These are phyloP conservation scores for Phyllostomus discolor DNA, from an alignment of 2,113 vertebrate genomes.

Conservation along the genomic window DNA sequence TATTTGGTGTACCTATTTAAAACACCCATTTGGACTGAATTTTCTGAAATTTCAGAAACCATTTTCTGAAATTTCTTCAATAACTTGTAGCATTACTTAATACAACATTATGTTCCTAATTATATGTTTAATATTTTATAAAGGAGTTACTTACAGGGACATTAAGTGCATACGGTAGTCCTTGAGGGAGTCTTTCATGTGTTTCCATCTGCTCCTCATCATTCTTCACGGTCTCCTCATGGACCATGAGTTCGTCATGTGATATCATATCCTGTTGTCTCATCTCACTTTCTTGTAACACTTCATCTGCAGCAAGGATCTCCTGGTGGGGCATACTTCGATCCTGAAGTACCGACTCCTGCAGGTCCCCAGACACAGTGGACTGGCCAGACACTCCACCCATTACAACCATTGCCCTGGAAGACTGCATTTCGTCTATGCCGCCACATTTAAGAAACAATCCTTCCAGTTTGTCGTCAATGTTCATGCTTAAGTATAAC, in stretches of 20 bases:
- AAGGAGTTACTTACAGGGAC: constrained; percentile 91
- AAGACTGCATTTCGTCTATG: constrained; percentile 86
- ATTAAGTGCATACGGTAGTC: constrained; percentile 92
- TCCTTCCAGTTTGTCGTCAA: constrained; percentile 96
- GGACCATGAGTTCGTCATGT: constrained; percentile 97
- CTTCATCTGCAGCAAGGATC: constrained; percentile 89
- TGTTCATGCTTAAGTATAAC: constrained; percentile 94
- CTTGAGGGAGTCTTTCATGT: constrained; percentile 92
- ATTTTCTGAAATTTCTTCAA: neutral
- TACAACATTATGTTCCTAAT: constrained; percentile 3
- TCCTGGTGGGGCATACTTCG: constrained; percentile 91
- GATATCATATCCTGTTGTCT: constrained; percentile 94
- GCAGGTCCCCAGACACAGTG: constrained; percentile 79
- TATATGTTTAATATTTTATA: constrained; percentile 12
- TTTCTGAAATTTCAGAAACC: neutral
- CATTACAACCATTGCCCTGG: constrained; percentile 86
- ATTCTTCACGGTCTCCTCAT: constrained; percentile 95
- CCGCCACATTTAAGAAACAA: constrained; percentile 97
- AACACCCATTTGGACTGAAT: neutral
- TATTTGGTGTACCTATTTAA: neutral
- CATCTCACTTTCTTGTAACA: constrained; percentile 89
- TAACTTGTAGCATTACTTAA: neutral
- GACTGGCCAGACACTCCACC: constrained; percentile 84
- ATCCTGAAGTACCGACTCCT: constrained; percentile 91
- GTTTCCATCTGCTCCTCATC: constrained; percentile 88